Percentiles rank a stretch among this genome's conserved stretches.
Evolutionary conservation across 1,140 invertebrate species (phyloP).

Genomic region (Latrodectus geometricus): DNA sequence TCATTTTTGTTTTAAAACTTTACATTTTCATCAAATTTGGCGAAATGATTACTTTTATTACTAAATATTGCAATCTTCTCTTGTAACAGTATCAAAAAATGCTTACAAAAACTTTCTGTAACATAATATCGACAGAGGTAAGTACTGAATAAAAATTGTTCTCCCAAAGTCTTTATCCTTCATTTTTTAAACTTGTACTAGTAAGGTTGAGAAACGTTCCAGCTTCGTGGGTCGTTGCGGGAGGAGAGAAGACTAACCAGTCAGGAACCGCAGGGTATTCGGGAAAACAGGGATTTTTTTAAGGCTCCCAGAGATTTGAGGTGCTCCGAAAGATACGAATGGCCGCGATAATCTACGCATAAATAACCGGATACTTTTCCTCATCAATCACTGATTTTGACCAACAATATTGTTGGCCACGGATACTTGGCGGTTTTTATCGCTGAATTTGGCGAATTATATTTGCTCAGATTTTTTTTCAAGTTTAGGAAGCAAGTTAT

Average conservation of each 20-base stretch:
- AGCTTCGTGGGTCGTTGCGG: too few relatives aligned
- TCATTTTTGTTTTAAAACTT: too few relatives aligned
- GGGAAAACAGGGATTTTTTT: slow-evolving; percentile 1
- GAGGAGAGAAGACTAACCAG: neutral
- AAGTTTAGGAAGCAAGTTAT: neutral
- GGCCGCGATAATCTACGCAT: slow-evolving; percentile 52
- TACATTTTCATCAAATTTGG: too few relatives aligned
- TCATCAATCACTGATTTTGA: slow-evolving; percentile 43
- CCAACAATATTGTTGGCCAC: neutral
- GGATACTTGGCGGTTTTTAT: neutral
- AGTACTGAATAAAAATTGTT: too few relatives aligned
- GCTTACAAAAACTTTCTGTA: too few relatives aligned
- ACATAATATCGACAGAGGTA: too few relatives aligned
- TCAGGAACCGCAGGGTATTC: neutral
- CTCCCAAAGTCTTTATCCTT: too few relatives aligned
- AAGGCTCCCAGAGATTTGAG: slow-evolving; percentile 43
- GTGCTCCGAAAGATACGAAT: slow-evolving; percentile 39
- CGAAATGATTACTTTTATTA: too few relatives aligned
- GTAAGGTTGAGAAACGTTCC: too few relatives aligned
- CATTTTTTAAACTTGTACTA: too few relatives aligned
- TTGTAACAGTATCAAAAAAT: too few relatives aligned
- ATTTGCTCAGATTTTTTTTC: neutral
- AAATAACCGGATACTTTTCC: slow-evolving; percentile 55
- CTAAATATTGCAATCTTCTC: too few relatives aligned
- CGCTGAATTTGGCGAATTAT: slow-evolving; percentile 18